Evolutionary conservation across 1,140 invertebrate genomes (phyloP), one percentile per base, ranked within the genome.

Genomic region (Paralvinella palmiformis): DNA sequence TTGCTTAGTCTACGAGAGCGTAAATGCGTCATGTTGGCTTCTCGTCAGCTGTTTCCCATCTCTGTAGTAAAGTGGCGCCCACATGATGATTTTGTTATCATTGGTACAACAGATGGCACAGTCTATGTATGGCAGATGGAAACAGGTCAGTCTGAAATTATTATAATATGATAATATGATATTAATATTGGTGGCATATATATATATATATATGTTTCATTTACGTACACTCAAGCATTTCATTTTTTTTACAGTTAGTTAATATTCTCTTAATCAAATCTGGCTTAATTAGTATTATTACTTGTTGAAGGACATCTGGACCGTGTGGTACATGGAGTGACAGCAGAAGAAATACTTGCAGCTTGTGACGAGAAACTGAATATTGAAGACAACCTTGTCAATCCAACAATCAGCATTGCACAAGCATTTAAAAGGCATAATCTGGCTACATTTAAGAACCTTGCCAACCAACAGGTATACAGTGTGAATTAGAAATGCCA

Each of bases 51-150:
- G 13, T 98, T 96, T 79, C 96, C 96, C 0, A 91, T 99, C 35
- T 88, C 91, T 5, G 90, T 88, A 31, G 96, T 99, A 60, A 96
- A 97, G 79, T 99, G 95, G 94, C 84, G 96, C 31, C 95, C 96
- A 0, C 84, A 95, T 1, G 96, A 99, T 79, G 96, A 99, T 77
- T 99, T 98, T 75, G 92, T 99, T 85, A 90, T 99, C 67, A 91
- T 98, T 20, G 92, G 92, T n/a, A 97, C 94, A 77, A 90, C 92
- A 13, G 96, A 99, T 83, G 94, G 95, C 17, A 94, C 93, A 5
- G 94, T 98, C 10, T 97, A 98, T 78, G 93, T 98, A 1, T 99
- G 96, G 96, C 95, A 99, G 85, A 98, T 99, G 94, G 96, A 99
- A 83, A 99, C 96, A 50, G 95, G 87, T 86, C 67, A 70, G 68